Evolutionary conservation across 2,888 invertebrate species (phyloP).

Genomic region (Melangyna quadrimaculata): DNA sequence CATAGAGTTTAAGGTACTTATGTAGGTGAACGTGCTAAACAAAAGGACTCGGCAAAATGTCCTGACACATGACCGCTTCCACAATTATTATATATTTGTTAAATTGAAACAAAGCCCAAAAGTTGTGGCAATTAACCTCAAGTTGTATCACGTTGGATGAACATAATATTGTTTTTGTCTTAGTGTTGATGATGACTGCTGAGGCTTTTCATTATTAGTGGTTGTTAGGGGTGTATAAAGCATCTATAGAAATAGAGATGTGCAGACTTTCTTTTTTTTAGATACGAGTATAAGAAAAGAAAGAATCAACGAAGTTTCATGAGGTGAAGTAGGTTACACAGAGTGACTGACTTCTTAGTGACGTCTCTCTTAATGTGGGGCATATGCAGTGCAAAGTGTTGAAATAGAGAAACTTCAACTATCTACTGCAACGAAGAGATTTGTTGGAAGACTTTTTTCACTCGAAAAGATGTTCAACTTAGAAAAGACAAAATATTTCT

Average conservation of each 20-base stretch:
- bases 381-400: not conserved
- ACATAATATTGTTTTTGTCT: not conserved
- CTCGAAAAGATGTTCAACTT: conserved; percentile 16
- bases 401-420: not conserved
- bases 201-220: not conserved
- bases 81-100: conserved; percentile 67
- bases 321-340: not conserved
- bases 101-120: conserved; percentile 65
- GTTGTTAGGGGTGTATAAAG: not conserved
- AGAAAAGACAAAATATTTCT: not conserved
- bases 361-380: not conserved
- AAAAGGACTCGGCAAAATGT: conserved; percentile 41
- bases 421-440: not conserved
- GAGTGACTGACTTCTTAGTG: conserved; percentile 25
- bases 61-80: conserved; percentile 64
- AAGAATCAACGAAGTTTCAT: not conserved
- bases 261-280: not conserved
- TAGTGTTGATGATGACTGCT: not conserved
- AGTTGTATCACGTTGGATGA: not conserved
- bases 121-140: conserved; percentile 42
- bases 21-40: conserved; percentile 46
- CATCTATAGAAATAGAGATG: not conserved
- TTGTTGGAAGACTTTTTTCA: not conserved
- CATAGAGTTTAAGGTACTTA: conserved; percentile 31
- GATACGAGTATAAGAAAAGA: not conserved